Evolutionary conservation across 2,888 invertebrate genomes (phyloP), one percentile per base, ranked within the genome.

Genomic region (Ischnura elegans): DNA sequence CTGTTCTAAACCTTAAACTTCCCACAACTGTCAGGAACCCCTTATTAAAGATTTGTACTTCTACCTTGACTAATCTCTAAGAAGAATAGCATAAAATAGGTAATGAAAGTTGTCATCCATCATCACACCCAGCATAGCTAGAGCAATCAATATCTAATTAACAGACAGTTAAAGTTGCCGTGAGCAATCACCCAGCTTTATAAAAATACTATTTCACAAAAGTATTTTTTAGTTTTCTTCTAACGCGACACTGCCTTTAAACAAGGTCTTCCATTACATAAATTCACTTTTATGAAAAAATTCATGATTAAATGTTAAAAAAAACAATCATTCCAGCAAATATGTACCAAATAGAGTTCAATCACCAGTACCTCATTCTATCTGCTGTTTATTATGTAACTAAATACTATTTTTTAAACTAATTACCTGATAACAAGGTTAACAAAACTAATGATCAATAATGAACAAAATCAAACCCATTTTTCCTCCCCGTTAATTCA

Each of bases 371-470:
- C 76, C 76, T 36, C 10, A 29, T 76, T 61, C 36, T 25, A 76
- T 36, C 13, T 13, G 36, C 10, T 13, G n/a, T 4, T 76, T 36
- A 36, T 76, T 76, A 36, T 61, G 29, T 13, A 76, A 76, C 29
- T 36, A 36, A 4, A 2, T n/a, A n/a, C n/a, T n/a, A n/a, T n/a
- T 76, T 16, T 8, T 36, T 36, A 76, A 6, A n/a, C 61, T n/a
- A 8, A 61, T 61, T 8, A 61, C 4, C 76, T 36, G 10, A 76
- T 76, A 36, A 10, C 6, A 76, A 76, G 16, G 29, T 76, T 36
- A 76, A 76, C 76, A 76, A 76, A 76, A 76, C 36, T 36, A 76
- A 76, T 76, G n/a, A 76, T 10, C 76, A 76, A 10, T 76, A 76
- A 76, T 36, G 0, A 76, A 76, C 25, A 13, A 76, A 76, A 13